Evolutionary conservation across 2,888 invertebrate species (phyloP), one percentile per base, ranked within the genome.

Genomic region (Caenorhabditis becei): DNA sequence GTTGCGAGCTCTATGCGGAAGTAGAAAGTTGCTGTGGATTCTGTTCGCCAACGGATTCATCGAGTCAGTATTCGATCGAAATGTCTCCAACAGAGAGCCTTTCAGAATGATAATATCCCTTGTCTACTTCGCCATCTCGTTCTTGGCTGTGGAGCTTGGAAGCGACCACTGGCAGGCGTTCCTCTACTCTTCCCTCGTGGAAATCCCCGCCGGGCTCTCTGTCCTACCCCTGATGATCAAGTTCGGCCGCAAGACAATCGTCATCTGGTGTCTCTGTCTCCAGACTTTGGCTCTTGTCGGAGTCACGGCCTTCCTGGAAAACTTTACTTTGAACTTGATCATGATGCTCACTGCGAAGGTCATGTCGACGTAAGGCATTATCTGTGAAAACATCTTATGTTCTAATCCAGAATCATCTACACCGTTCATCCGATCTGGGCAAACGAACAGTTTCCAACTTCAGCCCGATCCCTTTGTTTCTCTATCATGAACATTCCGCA

Each of bases 391-490:
- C 41, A 37, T 20, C 32, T 1, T 18, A 8, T 2, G 24, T 5
- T 4, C 41, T 51, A 10, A 37, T 74, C n/a, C 72, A 82, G 77
- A 32, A 77, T 82, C 18, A 63, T 77, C 35, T 82, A 82, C 65
- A 49, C 75, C n/a, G 77, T 82, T 5, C 82, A 82, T 23, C 82
- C 82, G 2, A 82, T 82, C 24, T 82, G 82, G 82, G 82, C 77
- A 10, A 69, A 51, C 7, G 82, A 82, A 24, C 82, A 82, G 51
- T 82, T 82, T 28, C 82, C 82, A 5, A 82, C 82, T 18, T 77
- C 82, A 0, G 77, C 65, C 1, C 37, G 82, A 20, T 74, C 74
- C 0, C 49, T 82, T 2, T 72, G 70, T 16, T 77, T 74, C 32
- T 77, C 82, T 0, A 16, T 82, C 16, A 78, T 78, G 69, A 82